Evolutionary conservation across 2,797 vertebrate species (phyloP).

Genomic region (Syngnathus acus): DNA sequence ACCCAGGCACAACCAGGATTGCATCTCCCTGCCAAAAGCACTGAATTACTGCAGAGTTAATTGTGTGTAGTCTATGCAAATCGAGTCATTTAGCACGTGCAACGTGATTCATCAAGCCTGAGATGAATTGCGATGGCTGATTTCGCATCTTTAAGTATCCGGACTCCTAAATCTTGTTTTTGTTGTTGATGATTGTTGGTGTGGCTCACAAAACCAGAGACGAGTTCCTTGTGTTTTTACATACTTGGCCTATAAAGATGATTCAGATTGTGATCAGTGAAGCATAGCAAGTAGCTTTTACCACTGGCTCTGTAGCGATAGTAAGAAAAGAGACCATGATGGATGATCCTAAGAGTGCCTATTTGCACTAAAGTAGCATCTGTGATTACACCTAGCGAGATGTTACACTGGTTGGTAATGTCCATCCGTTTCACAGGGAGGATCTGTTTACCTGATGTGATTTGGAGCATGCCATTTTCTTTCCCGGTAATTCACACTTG

Average conservation of each 20-base stretch:
- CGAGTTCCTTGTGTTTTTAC: no score
- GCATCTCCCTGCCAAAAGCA: background rate
- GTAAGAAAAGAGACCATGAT: slow-evolving; percentile 24
- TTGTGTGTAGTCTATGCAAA: background rate
- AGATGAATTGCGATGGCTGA: background rate
- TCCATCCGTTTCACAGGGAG: slow-evolving; percentile 43
- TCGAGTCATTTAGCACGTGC: background rate
- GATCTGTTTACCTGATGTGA: slow-evolving; percentile 66
- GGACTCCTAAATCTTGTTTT: no score
- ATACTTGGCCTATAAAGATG: no score
- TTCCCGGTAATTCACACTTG: slow-evolving; percentile 55
- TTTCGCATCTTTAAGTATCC: background rate
- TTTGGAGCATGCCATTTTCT: slow-evolving; percentile 46
- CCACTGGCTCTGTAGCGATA: slow-evolving; percentile 2
- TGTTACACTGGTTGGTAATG: slow-evolving; percentile 51
- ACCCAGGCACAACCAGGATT: background rate
- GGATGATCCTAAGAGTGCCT: slow-evolving; percentile 42
- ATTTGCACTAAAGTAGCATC: slow-evolving; percentile 51
- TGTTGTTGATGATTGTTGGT: no score
- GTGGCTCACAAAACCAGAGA: no score
- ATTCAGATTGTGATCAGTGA: background rate
- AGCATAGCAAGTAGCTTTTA: no score
- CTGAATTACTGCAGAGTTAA: background rate
- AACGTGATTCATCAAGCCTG: background rate
- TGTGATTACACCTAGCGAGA: slow-evolving; percentile 46